Evolutionary conservation across 2,797 vertebrate genomes (phyloP), one percentile per base, ranked within the genome.

Genomic region (Gila robusta): DNA sequence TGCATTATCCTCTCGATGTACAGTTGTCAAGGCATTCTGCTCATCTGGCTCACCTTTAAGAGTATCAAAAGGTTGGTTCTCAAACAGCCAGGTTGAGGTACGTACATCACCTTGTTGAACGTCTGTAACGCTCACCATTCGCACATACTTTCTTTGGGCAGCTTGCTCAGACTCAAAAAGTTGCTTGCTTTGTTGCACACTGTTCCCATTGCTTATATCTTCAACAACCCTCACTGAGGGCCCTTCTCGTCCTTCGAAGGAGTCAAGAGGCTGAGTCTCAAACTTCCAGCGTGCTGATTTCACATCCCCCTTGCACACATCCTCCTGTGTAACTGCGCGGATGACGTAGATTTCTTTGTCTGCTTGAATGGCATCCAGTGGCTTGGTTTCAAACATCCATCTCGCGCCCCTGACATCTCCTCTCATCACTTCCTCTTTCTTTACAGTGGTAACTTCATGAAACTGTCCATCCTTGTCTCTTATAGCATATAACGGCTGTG

Each of bases 321-420:
- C 97, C 92, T 99, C 97, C 87, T 99, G 96, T 2, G 98, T 99
- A 81, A 99, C 98, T n/a, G 97, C 94, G 93, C 97, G 97, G 89
- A 99, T 98, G 21, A 98, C 84, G 62, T 97, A 98, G 9, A 99
- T 96, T 67, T 96, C 95, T 90, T 98, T 95, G 17, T 96, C 96
- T 87, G 97, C 94, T 88, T 95, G 95, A 87, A 98, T 97, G 47
- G 96, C 96, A 90, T 97, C 97, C 83, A 99, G 90, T 17, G 97
- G 97, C 87, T 97, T 98, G 28, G 98, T 98, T 94, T 98, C 98
- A 93, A 99, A 99, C 83, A 97, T 90, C 98, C 98, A 99, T 14
- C 97, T 95, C n/a, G 97, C 97, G 35, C 97, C 97, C 59, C 97
- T 95, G 32, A 99, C 98, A 88, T 99, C 97, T 88, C 97, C 97